Evolutionary conservation across 53 echinoderm and acorn worm species (phyloP).

Genomic region (Apostichopus leukothele): DNA sequence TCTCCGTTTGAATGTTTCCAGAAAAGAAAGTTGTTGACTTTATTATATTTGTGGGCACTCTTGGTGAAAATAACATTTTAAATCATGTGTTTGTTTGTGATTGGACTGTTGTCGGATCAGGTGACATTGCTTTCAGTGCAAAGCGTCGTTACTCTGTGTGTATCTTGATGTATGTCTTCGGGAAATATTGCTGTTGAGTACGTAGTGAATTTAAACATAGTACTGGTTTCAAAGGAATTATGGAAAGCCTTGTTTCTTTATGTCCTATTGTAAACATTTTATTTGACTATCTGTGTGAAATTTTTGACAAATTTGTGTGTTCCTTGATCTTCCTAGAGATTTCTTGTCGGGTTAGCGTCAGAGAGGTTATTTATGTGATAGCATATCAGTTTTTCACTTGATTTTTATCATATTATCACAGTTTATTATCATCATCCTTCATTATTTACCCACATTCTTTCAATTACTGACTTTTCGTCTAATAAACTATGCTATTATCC

Average conservation of each 20-base stretch:
- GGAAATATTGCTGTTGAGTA: neutral
- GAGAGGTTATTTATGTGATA: constrained; percentile 10
- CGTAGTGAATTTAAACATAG: too few relatives aligned
- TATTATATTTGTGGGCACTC: too few relatives aligned
- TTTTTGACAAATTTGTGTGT: neutral
- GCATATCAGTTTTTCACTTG: neutral
- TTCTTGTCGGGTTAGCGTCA: constrained; percentile 1
- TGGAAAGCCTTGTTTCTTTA: neutral
- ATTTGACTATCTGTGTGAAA: neutral
- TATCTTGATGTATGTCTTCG: too few relatives aligned
- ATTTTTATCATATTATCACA: constrained; percentile 14
- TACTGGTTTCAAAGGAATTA: too few relatives aligned
- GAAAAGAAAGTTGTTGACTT: too few relatives aligned
- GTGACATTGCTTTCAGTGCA: too few relatives aligned
- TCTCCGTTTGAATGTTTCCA: too few relatives aligned
- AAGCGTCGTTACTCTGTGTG: too few relatives aligned
- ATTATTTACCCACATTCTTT: constrained; percentile 12
- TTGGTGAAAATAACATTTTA: too few relatives aligned
- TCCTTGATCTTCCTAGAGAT: constrained; percentile 1
- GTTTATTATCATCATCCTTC: neutral
- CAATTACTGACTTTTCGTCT: neutral
- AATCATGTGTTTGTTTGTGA: too few relatives aligned
- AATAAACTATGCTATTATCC: neutral
- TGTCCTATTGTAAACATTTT: neutral
- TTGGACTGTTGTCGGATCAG: too few relatives aligned